Evolutionary conservation across 2,797 vertebrate species (phyloP), one percentile per base, ranked within the genome.

Genomic region (Meda fulgida): DNA sequence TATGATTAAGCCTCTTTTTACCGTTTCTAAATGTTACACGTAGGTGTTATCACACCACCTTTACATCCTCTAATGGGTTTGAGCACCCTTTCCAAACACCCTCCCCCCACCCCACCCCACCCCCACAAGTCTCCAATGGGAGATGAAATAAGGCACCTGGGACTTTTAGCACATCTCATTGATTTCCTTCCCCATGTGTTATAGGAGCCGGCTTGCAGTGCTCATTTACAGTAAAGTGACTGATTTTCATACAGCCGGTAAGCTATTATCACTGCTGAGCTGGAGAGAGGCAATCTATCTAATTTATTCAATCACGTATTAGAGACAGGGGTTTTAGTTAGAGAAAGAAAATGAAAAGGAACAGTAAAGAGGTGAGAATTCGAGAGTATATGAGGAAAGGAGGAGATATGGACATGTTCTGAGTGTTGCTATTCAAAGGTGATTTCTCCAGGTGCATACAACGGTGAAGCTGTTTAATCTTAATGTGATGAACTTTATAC

Each of bases 181-280:
- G 91, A 93, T 94, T 93, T 90, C 66, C 77, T 78, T 88, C 81
- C 86, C 81, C 90, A 87, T 85, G 83, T 91, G 90, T 93, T 89
- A n/a, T n/a, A 92, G 91, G 91, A 93, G 90, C 29, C 78, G 46
- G 83, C 91, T 87, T 88, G 87, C 89, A 90, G 87, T 88, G 90
- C 90, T 91, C 73, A 91, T 91, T 88, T 93, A 93, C 93, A 93
- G 91, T 83, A 88, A 93, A 93, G 93, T 92, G 91, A 93, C 90
- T 92, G 93, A 92, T 93, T 91, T 92, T 93, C 92, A 93, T 91
- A 90, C 91, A 88, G 87, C 92, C 93, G 93, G 93, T 92, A 93
- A 94, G 91, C 91, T 89, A 93, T 94, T 95, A 92, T 91, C 90
- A 91, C 89, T 91, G 93, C 91, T 91, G 93, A 92, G 91, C 92